Evolutionary conservation across 2,888 invertebrate genomes (phyloP).

Genomic region (Loripinus fragilis): DNA sequence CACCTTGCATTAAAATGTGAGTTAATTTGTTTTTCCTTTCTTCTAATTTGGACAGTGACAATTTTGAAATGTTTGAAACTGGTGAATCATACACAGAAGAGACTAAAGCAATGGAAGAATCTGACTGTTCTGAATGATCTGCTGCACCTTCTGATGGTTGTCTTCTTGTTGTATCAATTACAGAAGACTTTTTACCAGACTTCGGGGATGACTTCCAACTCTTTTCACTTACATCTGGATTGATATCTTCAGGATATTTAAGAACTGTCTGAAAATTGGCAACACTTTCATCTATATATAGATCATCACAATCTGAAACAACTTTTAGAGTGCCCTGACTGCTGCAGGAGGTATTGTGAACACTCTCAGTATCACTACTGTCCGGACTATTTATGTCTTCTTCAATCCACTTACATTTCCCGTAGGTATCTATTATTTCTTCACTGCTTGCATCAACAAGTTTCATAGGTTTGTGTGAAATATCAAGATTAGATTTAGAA

Average conservation of each 20-base stretch:
- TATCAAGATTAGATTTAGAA: too few species aligned
- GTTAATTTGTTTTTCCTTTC: neutral
- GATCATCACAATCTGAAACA: neutral
- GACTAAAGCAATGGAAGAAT: neutral
- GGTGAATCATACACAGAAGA: neutral
- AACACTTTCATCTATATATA: neutral
- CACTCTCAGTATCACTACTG: constrained; percentile 10
- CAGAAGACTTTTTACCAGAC: neutral
- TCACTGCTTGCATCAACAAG: neutral
- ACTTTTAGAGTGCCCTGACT: neutral
- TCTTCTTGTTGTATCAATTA: neutral
- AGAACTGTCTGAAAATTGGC: neutral
- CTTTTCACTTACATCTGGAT: neutral
- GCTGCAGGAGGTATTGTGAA: neutral
- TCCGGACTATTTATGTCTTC: neutral
- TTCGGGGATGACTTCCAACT: neutral
- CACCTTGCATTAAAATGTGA: neutral
- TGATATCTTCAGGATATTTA: neutral
- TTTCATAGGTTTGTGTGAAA: neutral
- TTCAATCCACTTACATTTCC: constrained; percentile 7
- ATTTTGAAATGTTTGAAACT: neutral
- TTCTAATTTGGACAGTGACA: neutral
- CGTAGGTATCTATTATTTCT: neutral
- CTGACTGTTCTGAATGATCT: neutral
- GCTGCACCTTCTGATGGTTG: neutral